Conservation (phyloP, 2,797 vertebrate genomes). For the Echiichthys vipera region DNA sequence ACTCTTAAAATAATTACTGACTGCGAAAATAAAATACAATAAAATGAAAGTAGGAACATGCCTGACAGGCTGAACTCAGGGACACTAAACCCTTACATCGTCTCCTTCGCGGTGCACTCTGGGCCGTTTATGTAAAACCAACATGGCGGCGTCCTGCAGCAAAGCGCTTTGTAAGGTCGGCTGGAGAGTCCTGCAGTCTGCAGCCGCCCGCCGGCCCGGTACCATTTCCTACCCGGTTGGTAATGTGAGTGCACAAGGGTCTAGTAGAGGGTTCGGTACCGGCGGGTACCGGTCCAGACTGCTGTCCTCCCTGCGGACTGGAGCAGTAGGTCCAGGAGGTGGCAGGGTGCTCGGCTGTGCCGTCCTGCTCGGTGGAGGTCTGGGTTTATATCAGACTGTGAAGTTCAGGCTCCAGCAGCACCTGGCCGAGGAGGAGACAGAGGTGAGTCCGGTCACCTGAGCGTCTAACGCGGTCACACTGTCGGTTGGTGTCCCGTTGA, state of each 20-base stretch:
- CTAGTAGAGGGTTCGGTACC: slow-evolving; percentile 59
- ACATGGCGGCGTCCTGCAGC: slow-evolving; percentile 81
- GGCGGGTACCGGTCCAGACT: slow-evolving; percentile 50
- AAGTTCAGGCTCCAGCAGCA: slow-evolving; percentile 68
- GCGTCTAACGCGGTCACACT: background rate
- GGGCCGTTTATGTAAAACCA: slow-evolving; percentile 78
- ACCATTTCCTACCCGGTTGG: slow-evolving; percentile 37
- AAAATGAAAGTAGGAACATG: too few species aligned
- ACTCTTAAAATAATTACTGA: too few species aligned
- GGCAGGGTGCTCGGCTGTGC: slow-evolving; percentile 75
- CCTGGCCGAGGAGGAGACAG: slow-evolving; percentile 72
- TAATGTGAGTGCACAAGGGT: slow-evolving; percentile 15
- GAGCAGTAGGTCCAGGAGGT: slow-evolving; percentile 36
- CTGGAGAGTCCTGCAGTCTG: slow-evolving; percentile 51
- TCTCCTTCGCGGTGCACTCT: slow-evolving; percentile 53
- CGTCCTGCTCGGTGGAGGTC: slow-evolving; percentile 81
- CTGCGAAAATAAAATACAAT: too few species aligned
- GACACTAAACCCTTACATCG: rapidly evolving
- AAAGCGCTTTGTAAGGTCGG: slow-evolving; percentile 78
- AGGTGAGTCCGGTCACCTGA: slow-evolving; percentile 59
- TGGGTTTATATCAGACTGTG: slow-evolving; percentile 81
- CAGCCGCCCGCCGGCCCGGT: slow-evolving; percentile 39
- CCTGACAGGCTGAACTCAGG: slow-evolving; percentile 25
- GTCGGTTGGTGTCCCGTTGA: background rate
- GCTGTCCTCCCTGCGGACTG: slow-evolving; percentile 25